Percentiles rank a stretch among this genome's conserved stretches.
Evolutionary conservation across 2,888 invertebrate genomes (phyloP).

Genomic region (Harpalus rubripes): DNA sequence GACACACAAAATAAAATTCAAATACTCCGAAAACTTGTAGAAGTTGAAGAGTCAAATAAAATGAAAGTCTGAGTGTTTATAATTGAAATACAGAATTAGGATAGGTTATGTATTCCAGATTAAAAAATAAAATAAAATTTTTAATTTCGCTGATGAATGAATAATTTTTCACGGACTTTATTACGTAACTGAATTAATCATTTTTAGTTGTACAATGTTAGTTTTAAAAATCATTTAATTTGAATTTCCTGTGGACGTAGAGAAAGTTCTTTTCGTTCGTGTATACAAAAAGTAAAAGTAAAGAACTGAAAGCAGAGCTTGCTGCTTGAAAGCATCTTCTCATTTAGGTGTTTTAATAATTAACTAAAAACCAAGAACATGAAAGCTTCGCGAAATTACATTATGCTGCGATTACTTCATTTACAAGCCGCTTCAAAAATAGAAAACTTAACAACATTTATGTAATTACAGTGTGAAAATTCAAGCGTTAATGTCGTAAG

Average conservation of each 20-base stretch:
- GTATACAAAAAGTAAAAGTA: not conserved
- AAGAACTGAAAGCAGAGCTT: not conserved
- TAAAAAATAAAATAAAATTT: too few relatives aligned
- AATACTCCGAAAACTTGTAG: too few relatives aligned
- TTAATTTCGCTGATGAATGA: too few relatives aligned
- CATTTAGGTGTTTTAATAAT: slow-evolving; percentile 3
- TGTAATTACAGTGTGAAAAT: slow-evolving; percentile 3
- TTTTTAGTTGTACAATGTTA: too few relatives aligned
- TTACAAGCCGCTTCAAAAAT: slow-evolving; percentile 2
- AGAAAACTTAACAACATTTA: not conserved
- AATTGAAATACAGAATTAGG: too few relatives aligned
- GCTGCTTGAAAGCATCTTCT: not conserved
- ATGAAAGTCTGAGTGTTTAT: too few relatives aligned
- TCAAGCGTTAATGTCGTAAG: not conserved
- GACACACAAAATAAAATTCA: too few relatives aligned
- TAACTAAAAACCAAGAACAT: not conserved
- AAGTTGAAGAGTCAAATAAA: too few relatives aligned
- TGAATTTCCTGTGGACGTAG: not conserved
- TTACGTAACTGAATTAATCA: too few relatives aligned
- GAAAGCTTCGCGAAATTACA: not conserved
- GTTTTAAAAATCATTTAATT: too few relatives aligned
- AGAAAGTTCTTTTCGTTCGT: not conserved
- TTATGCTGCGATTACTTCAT: not conserved
- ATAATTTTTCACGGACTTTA: too few relatives aligned
- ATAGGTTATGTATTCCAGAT: too few relatives aligned